Conservation (phyloP, 2,113 vertebrate species). For the Stegastes partitus region DNA sequence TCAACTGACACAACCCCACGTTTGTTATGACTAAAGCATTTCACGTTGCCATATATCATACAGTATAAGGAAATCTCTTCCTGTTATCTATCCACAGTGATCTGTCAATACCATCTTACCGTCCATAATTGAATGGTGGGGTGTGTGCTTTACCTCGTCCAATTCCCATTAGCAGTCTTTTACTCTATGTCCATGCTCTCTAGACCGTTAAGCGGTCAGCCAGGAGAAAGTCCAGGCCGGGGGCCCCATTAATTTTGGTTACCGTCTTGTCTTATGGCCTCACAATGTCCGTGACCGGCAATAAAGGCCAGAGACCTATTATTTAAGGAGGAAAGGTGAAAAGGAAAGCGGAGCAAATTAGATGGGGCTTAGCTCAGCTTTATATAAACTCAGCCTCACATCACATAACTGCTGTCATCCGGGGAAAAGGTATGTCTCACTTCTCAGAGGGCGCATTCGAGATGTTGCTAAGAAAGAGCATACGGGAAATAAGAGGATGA, state of each 20-base stretch:
- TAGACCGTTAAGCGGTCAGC: constrained; percentile 69
- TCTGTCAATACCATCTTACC: constrained; percentile 55
- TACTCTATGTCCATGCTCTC: constrained; percentile 53
- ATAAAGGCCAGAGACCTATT: constrained; percentile 63
- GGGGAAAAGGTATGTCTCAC: constrained; percentile 27
- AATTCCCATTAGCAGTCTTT: constrained; percentile 70
- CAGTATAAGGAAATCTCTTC: constrained; percentile 31
- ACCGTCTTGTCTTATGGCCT: constrained; percentile 69
- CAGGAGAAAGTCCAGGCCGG: constrained; percentile 63
- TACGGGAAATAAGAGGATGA: constrained; percentile 6
- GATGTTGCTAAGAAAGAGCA: constrained; percentile 1
- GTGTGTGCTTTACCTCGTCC: constrained; percentile 57
- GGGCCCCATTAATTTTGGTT: constrained; percentile 76
- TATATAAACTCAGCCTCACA: constrained; percentile 42
- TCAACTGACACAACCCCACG: constrained; percentile 2
- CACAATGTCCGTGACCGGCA: constrained; percentile 59
- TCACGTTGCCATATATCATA: constrained; percentile 35
- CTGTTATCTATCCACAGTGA: constrained; percentile 30
- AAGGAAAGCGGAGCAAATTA: constrained; percentile 55
- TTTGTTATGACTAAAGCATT: constrained; percentile 24
- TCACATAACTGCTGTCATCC: constrained; percentile 37
- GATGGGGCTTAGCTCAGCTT: constrained; percentile 46
- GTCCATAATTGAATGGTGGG: constrained; percentile 69
- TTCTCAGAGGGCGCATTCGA: constrained; percentile 27
- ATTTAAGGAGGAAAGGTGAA: constrained; percentile 69